Evolutionary conservation across 1,140 invertebrate species (phyloP).

Genomic region (Trialeurodes vaporariorum): DNA sequence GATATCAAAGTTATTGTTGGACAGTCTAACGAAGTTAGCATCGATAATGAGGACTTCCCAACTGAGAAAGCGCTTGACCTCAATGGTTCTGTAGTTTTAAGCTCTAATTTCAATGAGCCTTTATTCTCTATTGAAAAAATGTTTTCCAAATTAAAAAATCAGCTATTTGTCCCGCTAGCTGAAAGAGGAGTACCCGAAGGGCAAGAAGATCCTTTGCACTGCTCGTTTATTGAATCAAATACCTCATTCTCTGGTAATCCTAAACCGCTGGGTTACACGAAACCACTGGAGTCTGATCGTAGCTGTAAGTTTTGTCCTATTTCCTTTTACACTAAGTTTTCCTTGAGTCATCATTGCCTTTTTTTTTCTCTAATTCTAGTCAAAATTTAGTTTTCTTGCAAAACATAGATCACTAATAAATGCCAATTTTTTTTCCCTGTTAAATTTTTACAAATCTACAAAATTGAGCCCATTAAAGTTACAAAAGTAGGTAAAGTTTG

Average conservation of each 20-base stretch:
- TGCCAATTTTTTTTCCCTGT: too few species aligned
- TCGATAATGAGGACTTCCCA: not conserved
- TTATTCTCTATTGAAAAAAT: not conserved
- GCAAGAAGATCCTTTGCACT: not conserved
- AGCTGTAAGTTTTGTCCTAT: too few species aligned
- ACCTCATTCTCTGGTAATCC: not conserved
- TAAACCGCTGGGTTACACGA: not conserved
- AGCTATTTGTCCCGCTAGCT: not conserved
- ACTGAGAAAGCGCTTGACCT: not conserved
- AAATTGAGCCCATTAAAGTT: too few species aligned
- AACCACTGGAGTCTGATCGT: not conserved
- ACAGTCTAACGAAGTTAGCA: not conserved
- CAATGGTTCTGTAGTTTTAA: not conserved
- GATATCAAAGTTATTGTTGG: not conserved
- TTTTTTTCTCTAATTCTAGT: too few species aligned
- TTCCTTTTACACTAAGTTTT: too few species aligned
- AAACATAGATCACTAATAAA: too few species aligned
- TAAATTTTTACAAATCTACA: too few species aligned
- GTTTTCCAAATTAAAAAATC: not conserved
- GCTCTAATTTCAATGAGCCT: not conserved
- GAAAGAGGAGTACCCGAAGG: not conserved
- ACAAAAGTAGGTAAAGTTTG: too few species aligned
- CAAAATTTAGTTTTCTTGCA: too few species aligned
- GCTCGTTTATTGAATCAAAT: not conserved
- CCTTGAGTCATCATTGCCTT: too few species aligned